These are phyloP conservation scores for Drosophila lutescens DNA, from an alignment of 2,888 invertebrate genomes.

Conservation along the genomic window DNA sequence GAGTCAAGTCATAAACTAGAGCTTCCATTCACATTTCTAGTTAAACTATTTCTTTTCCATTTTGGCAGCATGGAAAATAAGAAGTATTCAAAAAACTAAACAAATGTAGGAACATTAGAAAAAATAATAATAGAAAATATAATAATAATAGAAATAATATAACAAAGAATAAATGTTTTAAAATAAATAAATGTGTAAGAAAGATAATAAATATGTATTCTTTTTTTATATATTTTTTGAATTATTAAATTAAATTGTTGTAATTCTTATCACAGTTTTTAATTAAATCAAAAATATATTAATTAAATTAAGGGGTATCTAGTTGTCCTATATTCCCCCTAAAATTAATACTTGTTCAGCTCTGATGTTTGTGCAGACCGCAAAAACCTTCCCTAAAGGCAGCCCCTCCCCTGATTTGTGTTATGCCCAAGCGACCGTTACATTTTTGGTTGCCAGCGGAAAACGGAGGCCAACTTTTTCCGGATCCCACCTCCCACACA, in stretches of 20 bases:
- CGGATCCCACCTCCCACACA: background rate
- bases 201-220: no score
- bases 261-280: no score
- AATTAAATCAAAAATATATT: background rate
- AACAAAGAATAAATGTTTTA: no score
- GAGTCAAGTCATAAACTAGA: slow-evolving; percentile 15
- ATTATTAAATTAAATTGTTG: no score
- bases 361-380: slow-evolving; percentile 19
- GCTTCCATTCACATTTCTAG: slow-evolving; percentile 4
- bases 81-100: background rate
- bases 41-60: slow-evolving; percentile 3
- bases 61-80: background rate
- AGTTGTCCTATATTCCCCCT: background rate
- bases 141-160: no score
- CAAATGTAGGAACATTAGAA: background rate
- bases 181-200: no score
- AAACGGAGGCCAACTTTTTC: slow-evolving; percentile 6
- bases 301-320: slow-evolving; percentile 1
- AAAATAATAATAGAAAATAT: no score
- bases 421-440: slow-evolving; percentile 62
- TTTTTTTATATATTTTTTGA: no score
- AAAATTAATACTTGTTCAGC: slow-evolving; percentile 18
- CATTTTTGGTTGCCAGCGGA: slow-evolving; percentile 40
- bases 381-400: slow-evolving; percentile 39
- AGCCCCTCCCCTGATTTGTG: slow-evolving; percentile 12